Evolutionary conservation across 2,113 vertebrate species (phyloP).

Genomic region (Chelonoidis abingdonii): DNA sequence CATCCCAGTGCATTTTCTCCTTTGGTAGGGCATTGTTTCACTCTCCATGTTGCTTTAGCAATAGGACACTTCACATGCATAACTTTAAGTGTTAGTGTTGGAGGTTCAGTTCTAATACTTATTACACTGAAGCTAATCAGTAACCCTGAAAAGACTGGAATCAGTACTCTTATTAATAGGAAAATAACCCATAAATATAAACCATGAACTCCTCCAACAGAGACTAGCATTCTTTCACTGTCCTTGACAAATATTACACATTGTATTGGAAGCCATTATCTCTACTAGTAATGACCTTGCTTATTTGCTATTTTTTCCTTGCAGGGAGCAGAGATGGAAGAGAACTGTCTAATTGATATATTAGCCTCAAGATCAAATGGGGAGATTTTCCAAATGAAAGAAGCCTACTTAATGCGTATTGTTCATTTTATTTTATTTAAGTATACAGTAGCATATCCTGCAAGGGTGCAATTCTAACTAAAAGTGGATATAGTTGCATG

Average conservation of each 20-base stretch:
- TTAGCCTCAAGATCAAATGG: constrained; percentile 83
- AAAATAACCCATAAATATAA: background rate
- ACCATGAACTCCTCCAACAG: background rate
- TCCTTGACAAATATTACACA: background rate
- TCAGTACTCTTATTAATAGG: background rate
- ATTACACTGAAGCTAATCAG: background rate
- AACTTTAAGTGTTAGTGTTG: background rate
- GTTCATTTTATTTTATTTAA: background rate
- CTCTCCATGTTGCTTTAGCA: background rate
- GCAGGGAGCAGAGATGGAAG: constrained; percentile 80
- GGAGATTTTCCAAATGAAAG: constrained; percentile 84
- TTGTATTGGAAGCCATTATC: background rate
- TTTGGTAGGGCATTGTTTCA: background rate
- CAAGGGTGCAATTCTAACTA: background rate
- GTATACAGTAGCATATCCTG: background rate
- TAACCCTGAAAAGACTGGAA: background rate
- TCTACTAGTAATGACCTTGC: background rate
- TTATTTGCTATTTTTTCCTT: constrained; percentile 31
- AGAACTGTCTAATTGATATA: constrained; percentile 85
- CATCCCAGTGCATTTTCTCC: background rate
- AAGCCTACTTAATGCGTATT: constrained; percentile 83
- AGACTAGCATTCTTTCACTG: background rate
- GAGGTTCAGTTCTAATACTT: background rate
- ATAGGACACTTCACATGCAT: background rate
- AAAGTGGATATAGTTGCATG: background rate